phyloP scores from a whole-genome alignment of 2,888 invertebrate species.

The Tetragonisca angustula region DNA sequence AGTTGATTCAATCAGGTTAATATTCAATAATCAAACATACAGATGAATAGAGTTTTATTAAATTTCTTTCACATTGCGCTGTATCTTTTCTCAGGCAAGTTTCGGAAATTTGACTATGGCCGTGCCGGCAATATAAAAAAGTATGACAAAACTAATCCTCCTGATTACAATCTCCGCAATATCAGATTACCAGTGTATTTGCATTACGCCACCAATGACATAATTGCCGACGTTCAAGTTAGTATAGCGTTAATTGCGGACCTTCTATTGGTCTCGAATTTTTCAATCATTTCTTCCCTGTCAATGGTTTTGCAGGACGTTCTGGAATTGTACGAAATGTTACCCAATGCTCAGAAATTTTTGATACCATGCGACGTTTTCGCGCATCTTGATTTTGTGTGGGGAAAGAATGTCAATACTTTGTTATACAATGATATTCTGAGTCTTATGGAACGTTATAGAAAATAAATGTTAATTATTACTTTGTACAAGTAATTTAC shows the following conservation, averaged over 20 bases:
- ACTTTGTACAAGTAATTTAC: too few relatives aligned
- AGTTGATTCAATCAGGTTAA: conserved; percentile 77
- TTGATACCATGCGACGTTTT: conserved; percentile 85
- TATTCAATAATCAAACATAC: not conserved
- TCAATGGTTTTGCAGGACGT: conserved; percentile 84
- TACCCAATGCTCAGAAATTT: conserved; percentile 85
- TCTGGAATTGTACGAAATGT: conserved; percentile 83
- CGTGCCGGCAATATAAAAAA: conserved; percentile 68
- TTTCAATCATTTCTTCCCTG: too few relatives aligned
- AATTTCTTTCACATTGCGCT: conserved; percentile 52
- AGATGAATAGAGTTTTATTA: too few relatives aligned
- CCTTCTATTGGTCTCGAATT: too few relatives aligned
- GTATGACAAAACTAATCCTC: conserved; percentile 74
- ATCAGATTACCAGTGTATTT: conserved; percentile 77
- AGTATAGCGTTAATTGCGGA: conserved; percentile 18
- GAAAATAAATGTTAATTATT: too few relatives aligned
- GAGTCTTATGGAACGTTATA: too few relatives aligned
- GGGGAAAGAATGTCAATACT: too few relatives aligned
- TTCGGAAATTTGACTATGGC: conserved; percentile 77
- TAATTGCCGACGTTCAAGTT: conserved; percentile 70
- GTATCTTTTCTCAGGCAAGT: conserved; percentile 69
- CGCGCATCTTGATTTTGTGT: conserved; percentile 85
- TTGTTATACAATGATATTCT: too few relatives aligned
- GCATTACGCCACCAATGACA: conserved; percentile 76
- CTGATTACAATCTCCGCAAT: conserved; percentile 74